Evolutionary conservation across 2,888 invertebrate species (phyloP).

Genomic region (Drosophila mettleri): DNA sequence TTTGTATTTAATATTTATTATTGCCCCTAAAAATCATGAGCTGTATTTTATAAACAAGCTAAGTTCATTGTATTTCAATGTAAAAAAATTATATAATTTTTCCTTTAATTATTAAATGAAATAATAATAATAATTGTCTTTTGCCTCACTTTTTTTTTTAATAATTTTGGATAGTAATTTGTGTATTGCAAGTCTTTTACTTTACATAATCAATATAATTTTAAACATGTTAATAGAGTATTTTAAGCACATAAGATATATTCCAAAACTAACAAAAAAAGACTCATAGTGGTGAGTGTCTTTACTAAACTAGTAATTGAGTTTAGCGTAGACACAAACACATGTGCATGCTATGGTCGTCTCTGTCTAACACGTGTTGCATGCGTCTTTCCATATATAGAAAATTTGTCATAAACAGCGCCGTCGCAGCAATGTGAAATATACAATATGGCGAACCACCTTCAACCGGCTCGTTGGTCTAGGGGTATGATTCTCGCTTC

Average conservation of each 20-base stretch:
- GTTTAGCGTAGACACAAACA: slow-evolving; percentile 28
- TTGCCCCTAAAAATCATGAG: neutral
- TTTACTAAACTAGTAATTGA: slow-evolving; percentile 1
- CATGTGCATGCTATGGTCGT: slow-evolving; percentile 13
- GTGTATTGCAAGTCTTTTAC: neutral
- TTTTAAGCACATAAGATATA: neutral
- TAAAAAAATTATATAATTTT: neutral
- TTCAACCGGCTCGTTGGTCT: slow-evolving; percentile 83
- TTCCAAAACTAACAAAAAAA: neutral
- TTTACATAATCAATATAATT: neutral
- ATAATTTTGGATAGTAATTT: neutral
- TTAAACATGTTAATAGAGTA: neutral
- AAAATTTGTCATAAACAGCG: neutral
- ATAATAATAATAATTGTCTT: neutral
- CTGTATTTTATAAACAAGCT: neutral
- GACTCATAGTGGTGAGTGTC: slow-evolving; percentile 1
- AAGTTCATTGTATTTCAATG: neutral
- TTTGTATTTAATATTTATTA: neutral
- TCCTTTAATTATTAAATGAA: neutral
- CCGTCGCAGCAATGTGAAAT: slow-evolving; percentile 46
- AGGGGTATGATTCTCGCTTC: slow-evolving; percentile 85
- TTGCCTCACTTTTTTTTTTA: no score
- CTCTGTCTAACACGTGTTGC: slow-evolving; percentile 47
- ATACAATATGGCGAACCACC: slow-evolving; percentile 50
- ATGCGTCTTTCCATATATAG: slow-evolving; percentile 14